Base-by-base conservation (phyloP, 2,888 invertebrate species). In the Zelleria hepariella region DNA sequence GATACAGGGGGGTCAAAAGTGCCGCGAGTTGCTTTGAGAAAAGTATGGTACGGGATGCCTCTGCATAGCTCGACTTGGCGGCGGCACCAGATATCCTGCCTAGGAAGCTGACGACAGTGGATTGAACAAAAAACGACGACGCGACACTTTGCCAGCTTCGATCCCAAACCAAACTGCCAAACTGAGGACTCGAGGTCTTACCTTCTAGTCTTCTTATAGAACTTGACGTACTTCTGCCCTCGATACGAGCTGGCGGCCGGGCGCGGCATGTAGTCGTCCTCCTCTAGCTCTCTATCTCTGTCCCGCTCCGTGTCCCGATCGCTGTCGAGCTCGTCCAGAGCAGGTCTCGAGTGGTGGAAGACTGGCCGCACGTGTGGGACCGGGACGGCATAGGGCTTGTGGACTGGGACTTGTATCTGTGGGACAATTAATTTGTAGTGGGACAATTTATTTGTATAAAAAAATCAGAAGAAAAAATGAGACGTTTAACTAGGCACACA, bases 351-450 rank as follows among this genome's bases (percentile, higher is more conserved):
- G 66, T 87, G 86, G 65, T 88, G 87, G 70, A 86, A 86, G 59
- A 92, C 85, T 1, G 91, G 91, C 66, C 90, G 85, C 48, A 91
- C 77, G 63, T 94, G 91, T 48, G 93, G 94, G 48, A 95, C 89
- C 65, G 91, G 91, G 1, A 94, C 92, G 25, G 95, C 94, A 71
- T 92, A 93, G 4, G 95, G 94, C 72, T 93, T 92, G 58, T 93
- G 91, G 54, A 95, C 91, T 66, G 93, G 92, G 3, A 95, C 93
- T 72, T 91, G 90, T 61, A 94, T 92, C 89, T 89, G 69, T 15
- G 63, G 61, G 20, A 10, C 2, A 6, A 10, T 32, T 32, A 1
- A 1, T 32, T 32, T 7, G 10, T 10, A 7, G 32, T 42, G 32
- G 15, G 26, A 7, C n/a, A n/a, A n/a, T n/a, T n/a, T n/a, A n/a